Evolutionary conservation across 1,140 invertebrate species (phyloP).

Genomic region (Temnothorax curvispinosus): DNA sequence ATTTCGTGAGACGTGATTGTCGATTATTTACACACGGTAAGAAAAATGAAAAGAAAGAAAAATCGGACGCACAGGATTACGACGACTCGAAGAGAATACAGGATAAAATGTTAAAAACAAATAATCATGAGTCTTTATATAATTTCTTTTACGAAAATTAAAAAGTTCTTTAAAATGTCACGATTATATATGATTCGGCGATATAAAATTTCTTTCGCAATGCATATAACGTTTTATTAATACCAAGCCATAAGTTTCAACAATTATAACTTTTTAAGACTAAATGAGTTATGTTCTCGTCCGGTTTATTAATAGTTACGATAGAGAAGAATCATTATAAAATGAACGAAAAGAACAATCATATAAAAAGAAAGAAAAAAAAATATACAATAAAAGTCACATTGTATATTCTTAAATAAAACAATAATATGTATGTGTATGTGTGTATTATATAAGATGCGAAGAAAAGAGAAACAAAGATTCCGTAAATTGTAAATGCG

Average conservation of each 20-base stretch:
- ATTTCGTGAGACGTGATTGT: background rate
- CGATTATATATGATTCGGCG: background rate
- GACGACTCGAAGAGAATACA: background rate
- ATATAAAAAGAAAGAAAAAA: slow-evolving; percentile 17
- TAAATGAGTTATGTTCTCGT: background rate
- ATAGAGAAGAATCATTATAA: background rate
- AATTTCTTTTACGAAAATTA: background rate
- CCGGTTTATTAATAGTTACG: background rate
- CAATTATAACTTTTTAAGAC: slow-evolving; percentile 4
- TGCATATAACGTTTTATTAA: background rate
- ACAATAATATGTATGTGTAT: background rate
- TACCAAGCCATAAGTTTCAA: background rate
- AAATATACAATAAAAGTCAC: slow-evolving; percentile 57
- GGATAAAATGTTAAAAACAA: background rate
- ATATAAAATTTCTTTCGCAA: background rate
- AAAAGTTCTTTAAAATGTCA: background rate
- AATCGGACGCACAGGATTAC: background rate
- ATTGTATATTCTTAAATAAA: slow-evolving; percentile 52
- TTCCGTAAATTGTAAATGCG: slow-evolving; percentile 77
- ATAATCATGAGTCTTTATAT: background rate
- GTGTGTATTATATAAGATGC: background rate
- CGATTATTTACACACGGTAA: background rate
- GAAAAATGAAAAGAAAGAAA: background rate
- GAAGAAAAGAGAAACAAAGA: slow-evolving; percentile 64
- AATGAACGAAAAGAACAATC: background rate